phyloP scores from a whole-genome alignment of 2,797 vertebrate genomes.

The Etheostoma perlongum region DNA sequence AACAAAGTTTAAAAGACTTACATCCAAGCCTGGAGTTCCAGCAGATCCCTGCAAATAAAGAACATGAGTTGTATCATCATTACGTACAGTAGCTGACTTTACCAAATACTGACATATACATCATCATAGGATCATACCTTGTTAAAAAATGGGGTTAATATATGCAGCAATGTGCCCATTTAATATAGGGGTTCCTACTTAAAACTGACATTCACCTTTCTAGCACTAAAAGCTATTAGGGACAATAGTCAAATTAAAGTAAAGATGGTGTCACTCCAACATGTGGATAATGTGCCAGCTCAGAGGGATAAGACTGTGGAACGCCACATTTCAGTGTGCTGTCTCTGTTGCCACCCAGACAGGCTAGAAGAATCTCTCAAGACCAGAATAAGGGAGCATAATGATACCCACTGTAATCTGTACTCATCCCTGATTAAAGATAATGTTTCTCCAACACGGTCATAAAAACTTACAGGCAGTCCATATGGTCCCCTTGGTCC shows the following conservation, averaged over 20 bases:
- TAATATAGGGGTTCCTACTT: not conserved
- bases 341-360: not conserved
- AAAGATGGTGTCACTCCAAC: not conserved
- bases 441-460: not conserved
- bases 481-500: slow-evolving; percentile 97
- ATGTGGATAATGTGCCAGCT: too few relatives aligned
- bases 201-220: not conserved
- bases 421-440: not conserved
- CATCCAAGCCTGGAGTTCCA: slow-evolving; percentile 96
- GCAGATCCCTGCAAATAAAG: slow-evolving; percentile 91
- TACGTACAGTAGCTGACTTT: not conserved
- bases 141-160: not conserved
- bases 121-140: not conserved
- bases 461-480: slow-evolving; percentile 91
- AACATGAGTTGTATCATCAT: not conserved
- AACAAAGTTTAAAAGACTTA: slow-evolving; percentile 84
- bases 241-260: not conserved
- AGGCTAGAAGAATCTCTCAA: too few relatives aligned
- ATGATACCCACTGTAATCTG: too few relatives aligned
- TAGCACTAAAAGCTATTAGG: not conserved
- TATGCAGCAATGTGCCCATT: not conserved
- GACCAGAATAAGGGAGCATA: not conserved
- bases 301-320: not conserved
- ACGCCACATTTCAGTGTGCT: not conserved
- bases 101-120: not conserved